Evolutionary conservation across 2,797 vertebrate genomes (phyloP).

Genomic region (Platalea minor): DNA sequence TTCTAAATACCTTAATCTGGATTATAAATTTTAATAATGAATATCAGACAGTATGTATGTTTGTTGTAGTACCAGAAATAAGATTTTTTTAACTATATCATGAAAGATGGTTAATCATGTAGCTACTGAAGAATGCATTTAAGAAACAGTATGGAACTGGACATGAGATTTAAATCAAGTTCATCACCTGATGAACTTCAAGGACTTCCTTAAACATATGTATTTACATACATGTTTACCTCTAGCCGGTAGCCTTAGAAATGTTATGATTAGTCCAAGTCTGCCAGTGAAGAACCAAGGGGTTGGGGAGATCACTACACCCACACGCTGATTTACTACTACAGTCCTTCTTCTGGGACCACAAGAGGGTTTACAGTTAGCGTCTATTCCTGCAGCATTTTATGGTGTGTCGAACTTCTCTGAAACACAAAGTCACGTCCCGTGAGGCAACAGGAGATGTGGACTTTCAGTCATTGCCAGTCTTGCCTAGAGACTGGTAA

Average conservation of each 20-base stretch:
- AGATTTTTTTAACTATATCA: neutral
- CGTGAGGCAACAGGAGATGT: neutral
- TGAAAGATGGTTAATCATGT: neutral
- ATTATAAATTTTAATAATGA: slow-evolving; percentile 3
- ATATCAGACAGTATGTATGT: neutral
- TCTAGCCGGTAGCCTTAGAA: neutral
- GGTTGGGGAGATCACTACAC: neutral
- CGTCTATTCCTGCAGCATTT: neutral
- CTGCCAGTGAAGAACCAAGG: neutral
- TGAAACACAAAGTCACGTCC: neutral
- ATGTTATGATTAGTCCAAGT: neutral
- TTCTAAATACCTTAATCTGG: slow-evolving; percentile 27
- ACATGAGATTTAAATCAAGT: neutral
- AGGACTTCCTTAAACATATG: neutral
- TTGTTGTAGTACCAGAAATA: neutral
- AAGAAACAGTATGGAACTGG: neutral
- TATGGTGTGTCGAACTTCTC: neutral
- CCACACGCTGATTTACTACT: neutral
- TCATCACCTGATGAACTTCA: neutral
- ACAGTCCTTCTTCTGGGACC: neutral
- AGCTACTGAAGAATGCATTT: neutral
- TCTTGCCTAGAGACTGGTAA: neutral
- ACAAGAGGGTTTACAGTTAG: neutral
- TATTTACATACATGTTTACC: neutral
- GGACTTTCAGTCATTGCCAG: neutral